Conservation (phyloP, 2,113 vertebrate genomes). For the Pica pica region DNA sequence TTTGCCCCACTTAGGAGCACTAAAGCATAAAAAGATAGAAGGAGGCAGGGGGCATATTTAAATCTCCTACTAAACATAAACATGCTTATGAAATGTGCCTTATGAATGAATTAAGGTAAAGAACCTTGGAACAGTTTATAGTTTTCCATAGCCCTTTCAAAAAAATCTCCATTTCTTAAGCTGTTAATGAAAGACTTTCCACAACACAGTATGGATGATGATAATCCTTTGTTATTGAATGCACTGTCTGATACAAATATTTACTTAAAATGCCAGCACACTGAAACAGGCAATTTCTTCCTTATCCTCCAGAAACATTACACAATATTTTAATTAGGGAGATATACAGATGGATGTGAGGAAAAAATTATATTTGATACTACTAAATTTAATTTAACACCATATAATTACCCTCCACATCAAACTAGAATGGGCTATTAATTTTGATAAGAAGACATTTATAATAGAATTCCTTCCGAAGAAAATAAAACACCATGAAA, state of each 20-base stretch:
- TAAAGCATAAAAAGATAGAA: neutral
- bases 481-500: conserved; percentile 41
- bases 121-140: neutral
- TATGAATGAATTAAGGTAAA: neutral
- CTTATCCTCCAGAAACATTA: neutral
- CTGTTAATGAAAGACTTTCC: neutral
- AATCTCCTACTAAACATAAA: neutral
- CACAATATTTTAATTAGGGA: conserved; percentile 14
- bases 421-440: conserved; percentile 43
- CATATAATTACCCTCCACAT: conserved; percentile 36
- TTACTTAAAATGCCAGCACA: neutral
- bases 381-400: conserved; percentile 43
- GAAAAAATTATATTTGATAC: conserved; percentile 12
- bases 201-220: neutral
- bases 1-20: neutral
- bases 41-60: neutral
- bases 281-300: neutral
- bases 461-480: conserved; percentile 6
- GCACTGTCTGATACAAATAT: neutral
- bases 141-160: neutral
- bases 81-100: neutral
- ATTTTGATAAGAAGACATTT: conserved; percentile 53
- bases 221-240: neutral
- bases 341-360: neutral
- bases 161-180: neutral